These are phyloP conservation scores for Laterallus jamaicensis DNA, from an alignment of 2,113 vertebrate species.

Conservation along the genomic window DNA sequence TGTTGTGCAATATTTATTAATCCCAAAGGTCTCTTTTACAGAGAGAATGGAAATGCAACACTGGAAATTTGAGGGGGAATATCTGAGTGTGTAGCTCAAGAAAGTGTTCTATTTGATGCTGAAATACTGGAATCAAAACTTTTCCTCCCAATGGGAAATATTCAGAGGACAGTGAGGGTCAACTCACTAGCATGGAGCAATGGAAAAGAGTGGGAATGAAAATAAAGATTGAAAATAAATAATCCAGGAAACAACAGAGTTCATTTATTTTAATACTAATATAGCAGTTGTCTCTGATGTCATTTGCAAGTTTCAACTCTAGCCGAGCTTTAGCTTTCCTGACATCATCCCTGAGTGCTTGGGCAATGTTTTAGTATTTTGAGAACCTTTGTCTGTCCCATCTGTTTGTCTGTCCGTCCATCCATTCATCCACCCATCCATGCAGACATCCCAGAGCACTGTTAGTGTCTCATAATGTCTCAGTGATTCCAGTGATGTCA, in stretches of 20 bases:
- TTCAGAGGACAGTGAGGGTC: neutral
- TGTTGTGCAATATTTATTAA: neutral
- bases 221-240: neutral
- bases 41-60: neutral
- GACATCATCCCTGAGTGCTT: neutral
- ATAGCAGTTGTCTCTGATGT: neutral
- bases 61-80: neutral
- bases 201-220: neutral
- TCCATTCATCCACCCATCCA: neutral
- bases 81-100: neutral
- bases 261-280: neutral
- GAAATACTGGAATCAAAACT: neutral
- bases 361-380: neutral
- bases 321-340: neutral
- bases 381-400: neutral
- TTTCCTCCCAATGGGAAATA: neutral
- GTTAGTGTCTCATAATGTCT: neutral
- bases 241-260: neutral
- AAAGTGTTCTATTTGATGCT: neutral
- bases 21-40: neutral
- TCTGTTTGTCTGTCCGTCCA: neutral
- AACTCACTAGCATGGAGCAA: neutral
- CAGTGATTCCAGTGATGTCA: neutral
- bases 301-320: neutral
- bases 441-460: neutral